These are phyloP conservation scores for Campylomormyrus numenius DNA, from an alignment of 2,113 vertebrate species.

Conservation along the genomic window DNA sequence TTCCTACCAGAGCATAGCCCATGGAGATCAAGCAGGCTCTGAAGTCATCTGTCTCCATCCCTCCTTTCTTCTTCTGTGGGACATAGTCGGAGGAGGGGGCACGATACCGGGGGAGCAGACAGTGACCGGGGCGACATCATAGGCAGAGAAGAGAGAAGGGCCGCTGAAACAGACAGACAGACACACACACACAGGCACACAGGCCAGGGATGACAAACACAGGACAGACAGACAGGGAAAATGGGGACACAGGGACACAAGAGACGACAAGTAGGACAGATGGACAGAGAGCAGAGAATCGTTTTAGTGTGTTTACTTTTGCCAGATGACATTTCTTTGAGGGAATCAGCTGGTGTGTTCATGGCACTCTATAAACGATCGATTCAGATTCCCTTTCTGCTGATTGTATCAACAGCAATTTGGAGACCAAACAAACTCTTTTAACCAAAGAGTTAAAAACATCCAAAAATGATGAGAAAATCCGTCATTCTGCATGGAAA, in stretches of 20 bases:
- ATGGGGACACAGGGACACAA: not conserved
- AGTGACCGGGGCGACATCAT: not conserved
- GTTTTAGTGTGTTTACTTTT: slow-evolving; percentile 16
- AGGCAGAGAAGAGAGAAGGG: not conserved
- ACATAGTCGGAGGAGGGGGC: slow-evolving; percentile 11
- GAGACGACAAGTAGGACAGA: slow-evolving; percentile 26
- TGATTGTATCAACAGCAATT: not conserved
- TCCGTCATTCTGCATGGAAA: not conserved
- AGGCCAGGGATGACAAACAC: not conserved
- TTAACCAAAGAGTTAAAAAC: not conserved
- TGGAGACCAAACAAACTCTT: not conserved
- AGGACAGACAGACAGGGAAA: not conserved
- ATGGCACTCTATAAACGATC: not conserved
- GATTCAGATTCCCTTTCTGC: not conserved
- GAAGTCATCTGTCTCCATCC: slow-evolving; percentile 81
- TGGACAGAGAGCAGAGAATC: slow-evolving; percentile 3
- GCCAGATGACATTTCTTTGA: not conserved
- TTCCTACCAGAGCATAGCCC: slow-evolving; percentile 82
- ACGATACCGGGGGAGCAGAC: not conserved
- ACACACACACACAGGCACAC: not conserved
- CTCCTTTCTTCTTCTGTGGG: slow-evolving; percentile 78
- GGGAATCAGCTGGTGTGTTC: not conserved
- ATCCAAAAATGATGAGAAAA: not conserved
- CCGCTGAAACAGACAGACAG: not conserved
- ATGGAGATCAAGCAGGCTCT: slow-evolving; percentile 85